Percentiles rank a stretch among this genome's conserved stretches.
These are phyloP conservation scores for Anguilla obscura DNA, from an alignment of 2,797 vertebrate species.

Conservation along the genomic window DNA sequence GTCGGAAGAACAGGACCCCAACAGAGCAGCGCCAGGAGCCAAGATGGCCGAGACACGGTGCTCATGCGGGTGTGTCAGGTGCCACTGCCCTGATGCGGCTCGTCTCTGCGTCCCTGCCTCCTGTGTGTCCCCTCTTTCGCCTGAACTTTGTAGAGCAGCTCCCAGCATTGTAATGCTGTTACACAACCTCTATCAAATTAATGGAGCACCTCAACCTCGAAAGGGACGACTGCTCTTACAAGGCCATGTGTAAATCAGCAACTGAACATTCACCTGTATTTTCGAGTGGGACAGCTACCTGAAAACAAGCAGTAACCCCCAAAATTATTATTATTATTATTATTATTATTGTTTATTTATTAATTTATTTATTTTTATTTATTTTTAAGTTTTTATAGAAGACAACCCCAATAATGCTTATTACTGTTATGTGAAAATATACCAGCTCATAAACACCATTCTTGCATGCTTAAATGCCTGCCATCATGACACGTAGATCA, in stretches of 20 bases:
- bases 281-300: background rate
- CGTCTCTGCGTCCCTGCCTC: conserved; percentile 67
- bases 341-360: background rate
- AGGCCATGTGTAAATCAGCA: background rate
- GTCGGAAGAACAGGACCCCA: conserved; percentile 42
- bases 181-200: background rate
- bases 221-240: background rate
- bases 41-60: conserved; percentile 55
- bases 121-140: conserved; percentile 58
- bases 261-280: background rate
- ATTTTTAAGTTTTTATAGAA: background rate
- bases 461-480: background rate
- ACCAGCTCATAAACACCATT: background rate
- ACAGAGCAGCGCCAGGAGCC: conserved; percentile 49
- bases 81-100: conserved; percentile 58
- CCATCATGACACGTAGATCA: background rate
- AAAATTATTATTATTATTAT: no score
- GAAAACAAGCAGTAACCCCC: background rate
- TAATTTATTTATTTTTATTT: background rate
- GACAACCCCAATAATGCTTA: background rate
- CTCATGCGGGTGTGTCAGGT: conserved; percentile 33
- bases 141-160: conserved; percentile 56
- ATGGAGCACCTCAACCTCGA: background rate
- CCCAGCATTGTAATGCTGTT: background rate
- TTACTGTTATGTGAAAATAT: background rate